Conservation (phyloP, 2,888 invertebrate species). For the Drosophila dives region DNA sequence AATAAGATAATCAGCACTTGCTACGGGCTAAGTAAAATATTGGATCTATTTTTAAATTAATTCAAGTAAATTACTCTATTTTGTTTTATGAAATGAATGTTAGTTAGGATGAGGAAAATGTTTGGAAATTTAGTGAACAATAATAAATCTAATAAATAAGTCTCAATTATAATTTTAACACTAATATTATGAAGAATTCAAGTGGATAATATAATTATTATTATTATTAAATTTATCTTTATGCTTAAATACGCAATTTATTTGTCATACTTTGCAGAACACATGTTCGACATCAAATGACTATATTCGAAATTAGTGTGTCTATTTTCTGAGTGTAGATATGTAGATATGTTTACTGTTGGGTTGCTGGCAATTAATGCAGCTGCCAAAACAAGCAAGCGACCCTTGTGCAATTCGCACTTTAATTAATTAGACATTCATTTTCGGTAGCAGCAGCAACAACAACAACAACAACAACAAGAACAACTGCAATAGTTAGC, state of each 20-base stretch:
- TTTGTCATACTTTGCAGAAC: neutral
- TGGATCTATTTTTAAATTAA: neutral
- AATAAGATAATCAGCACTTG: neutral
- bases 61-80: neutral
- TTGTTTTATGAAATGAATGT: neutral
- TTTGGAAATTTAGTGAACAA: neutral
- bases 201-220: neutral
- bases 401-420: constrained; percentile 69
- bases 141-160: neutral
- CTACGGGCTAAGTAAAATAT: neutral
- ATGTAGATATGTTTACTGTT: constrained; percentile 51
- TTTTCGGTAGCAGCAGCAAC: constrained; percentile 53
- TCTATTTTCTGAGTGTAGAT: constrained; percentile 15
- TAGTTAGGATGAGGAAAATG: accelerated
- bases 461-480: constrained; percentile 5
- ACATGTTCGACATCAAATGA: too few species aligned
- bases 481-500: constrained; percentile 25
- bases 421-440: constrained; percentile 80
- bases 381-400: constrained; percentile 58
- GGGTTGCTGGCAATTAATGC: constrained; percentile 59
- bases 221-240: neutral
- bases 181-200: neutral
- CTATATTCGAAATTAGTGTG: too few species aligned
- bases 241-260: neutral
- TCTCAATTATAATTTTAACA: neutral